These are phyloP conservation scores for Scaptomyza parva DNA, from an alignment of 2,888 invertebrate genomes.

Conservation along the genomic window DNA sequence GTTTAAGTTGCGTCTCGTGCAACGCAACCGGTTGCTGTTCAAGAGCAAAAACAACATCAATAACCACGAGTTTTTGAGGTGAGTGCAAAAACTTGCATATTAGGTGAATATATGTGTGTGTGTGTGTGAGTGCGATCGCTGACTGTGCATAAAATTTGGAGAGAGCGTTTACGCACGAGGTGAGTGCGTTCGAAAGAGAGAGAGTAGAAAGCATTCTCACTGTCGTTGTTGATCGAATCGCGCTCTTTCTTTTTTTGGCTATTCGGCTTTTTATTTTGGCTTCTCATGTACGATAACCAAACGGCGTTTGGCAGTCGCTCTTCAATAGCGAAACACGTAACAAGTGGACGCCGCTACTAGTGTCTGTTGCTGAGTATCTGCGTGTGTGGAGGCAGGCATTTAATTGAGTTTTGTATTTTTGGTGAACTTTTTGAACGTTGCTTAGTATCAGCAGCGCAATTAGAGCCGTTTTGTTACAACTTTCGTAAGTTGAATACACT, in stretches of 20 bases:
- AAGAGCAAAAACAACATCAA: conserved; percentile 1
- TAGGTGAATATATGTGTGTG: background rate
- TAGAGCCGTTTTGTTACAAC: conserved; percentile 4
- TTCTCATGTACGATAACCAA: background rate
- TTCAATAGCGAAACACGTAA: conserved; percentile 43
- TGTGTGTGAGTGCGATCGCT: background rate
- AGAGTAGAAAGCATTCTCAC: conserved; percentile 8
- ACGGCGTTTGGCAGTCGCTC: conserved; percentile 55
- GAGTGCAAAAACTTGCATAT: background rate
- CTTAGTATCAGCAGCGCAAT: conserved; percentile 12
- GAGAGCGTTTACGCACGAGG: conserved; percentile 8
- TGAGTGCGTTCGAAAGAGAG: background rate
- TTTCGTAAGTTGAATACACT: conserved; percentile 22
- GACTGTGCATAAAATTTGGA: conserved; percentile 11
- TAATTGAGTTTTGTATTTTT: conserved; percentile 31
- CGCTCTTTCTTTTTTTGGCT: conserved; percentile 6
- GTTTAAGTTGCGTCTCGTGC: conserved; percentile 1
- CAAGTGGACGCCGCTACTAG: conserved; percentile 7
- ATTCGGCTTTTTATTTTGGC: conserved; percentile 8
- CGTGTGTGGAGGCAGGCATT: conserved; percentile 7
- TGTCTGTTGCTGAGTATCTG: background rate
- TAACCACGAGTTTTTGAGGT: background rate
- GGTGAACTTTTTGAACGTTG: background rate
- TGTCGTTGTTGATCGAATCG: background rate
- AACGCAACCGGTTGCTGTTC: conserved; percentile 13